A percentile compares a stretch with the other conserved stretches of the same genome.
Evolutionary conservation across 2,888 invertebrate genomes (phyloP).

Genomic region (Dusona sp.): DNA sequence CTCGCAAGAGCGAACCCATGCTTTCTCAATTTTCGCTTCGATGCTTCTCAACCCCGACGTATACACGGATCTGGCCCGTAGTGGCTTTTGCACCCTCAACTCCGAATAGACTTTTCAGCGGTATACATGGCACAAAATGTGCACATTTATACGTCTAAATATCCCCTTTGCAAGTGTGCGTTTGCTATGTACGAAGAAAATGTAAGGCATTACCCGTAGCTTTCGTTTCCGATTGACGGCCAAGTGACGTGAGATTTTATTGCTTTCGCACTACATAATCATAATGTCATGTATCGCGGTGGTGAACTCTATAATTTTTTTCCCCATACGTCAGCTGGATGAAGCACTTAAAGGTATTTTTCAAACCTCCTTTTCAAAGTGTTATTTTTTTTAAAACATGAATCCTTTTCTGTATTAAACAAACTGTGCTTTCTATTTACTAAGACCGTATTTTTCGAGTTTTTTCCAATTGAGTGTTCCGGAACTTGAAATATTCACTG

Average conservation of each 20-base stretch:
- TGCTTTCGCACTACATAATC: constrained; percentile 5
- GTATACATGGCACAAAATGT: constrained; percentile 20
- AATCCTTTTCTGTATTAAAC: too few relatives aligned
- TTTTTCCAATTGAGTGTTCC: background rate
- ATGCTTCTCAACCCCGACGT: constrained; percentile 24
- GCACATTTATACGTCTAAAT: background rate
- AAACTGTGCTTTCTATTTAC: background rate
- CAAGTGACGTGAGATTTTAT: constrained; percentile 26
- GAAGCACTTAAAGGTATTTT: constrained; percentile 8
- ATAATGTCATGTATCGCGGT: constrained; percentile 12
- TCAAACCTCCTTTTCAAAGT: background rate
- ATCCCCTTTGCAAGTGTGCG: background rate
- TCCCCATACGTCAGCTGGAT: background rate
- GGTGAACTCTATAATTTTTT: background rate
- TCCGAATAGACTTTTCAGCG: constrained; percentile 27
- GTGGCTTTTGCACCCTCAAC: constrained; percentile 44
- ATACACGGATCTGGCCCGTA: constrained; percentile 4
- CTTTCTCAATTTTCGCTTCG: constrained; percentile 53
- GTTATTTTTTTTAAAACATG: background rate
- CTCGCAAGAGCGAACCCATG: constrained; percentile 52
- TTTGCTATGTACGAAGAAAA: constrained; percentile 7
- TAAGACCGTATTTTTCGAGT: background rate
- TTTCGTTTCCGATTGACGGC: constrained; percentile 22
- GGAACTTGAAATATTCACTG: background rate
- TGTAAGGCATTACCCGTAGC: constrained; percentile 3